Evolutionary conservation across 2,888 invertebrate species (phyloP).

Genomic region (Drosophila mulleri): DNA sequence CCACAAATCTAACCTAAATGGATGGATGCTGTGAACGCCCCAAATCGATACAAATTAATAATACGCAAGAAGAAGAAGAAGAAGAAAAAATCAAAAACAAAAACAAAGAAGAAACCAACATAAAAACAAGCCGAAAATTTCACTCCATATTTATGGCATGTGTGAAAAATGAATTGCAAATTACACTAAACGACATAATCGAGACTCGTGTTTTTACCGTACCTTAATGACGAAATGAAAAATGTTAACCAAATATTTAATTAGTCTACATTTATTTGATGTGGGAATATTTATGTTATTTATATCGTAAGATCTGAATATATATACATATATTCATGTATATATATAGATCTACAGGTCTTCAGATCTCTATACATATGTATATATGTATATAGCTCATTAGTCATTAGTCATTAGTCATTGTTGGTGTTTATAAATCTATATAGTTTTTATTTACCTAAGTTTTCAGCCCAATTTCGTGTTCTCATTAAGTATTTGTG

Average conservation of each 20-base stretch:
- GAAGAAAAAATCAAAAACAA: neutral
- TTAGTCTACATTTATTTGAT: neutral
- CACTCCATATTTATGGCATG: constrained; percentile 52
- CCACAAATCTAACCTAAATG: constrained; percentile 44
- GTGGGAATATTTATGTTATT: neutral
- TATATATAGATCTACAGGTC: neutral
- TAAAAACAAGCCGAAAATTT: neutral
- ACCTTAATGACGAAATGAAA: neutral
- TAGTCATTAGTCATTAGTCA: no score
- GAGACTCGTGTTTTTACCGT: neutral
- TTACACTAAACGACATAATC: constrained; percentile 43
- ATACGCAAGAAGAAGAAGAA: no score
- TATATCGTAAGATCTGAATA: neutral
- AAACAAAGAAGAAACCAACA: neutral
- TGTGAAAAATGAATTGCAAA: constrained; percentile 57
- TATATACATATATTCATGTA: no score
- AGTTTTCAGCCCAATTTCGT: neutral
- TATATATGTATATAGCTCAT: neutral
- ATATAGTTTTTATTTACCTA: no score
- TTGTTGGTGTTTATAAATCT: neutral
- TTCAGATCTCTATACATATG: neutral
- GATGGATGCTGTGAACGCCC: constrained; percentile 30
- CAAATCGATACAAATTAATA: constrained; percentile 2
- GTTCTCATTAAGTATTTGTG: neutral
- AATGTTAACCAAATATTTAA: constrained; percentile 5